Evolutionary conservation across 2,888 invertebrate species (phyloP), one percentile per base, ranked within the genome.

Genomic region (Amphipoea lucens): DNA sequence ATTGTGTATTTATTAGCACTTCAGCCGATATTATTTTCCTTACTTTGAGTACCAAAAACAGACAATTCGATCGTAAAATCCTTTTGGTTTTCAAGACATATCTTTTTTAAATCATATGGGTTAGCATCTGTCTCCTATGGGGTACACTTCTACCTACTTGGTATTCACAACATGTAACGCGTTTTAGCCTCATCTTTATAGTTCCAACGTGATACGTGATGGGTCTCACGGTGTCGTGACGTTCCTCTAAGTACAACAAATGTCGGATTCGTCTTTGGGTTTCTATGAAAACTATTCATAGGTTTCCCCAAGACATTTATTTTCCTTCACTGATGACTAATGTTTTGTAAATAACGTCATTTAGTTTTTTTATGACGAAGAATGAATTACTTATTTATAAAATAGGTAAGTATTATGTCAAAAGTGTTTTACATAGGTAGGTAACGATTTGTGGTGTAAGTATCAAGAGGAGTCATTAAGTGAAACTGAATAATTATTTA

Each of bases 151-250:
- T 48, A n/a, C 6, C 11, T 76, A 69, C 60, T 87, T 84, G 23
- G 65, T 76, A 85, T 85, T 85, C 87, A 73, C 68, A 60, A 23
- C 65, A 69, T 23, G 85, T 81, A 66, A 57, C 12, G 68, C 65
- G 84, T 72, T 76, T 84, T 79, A 87, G 76, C 62, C 57, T 74
- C 85, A 77, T 87, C 85, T 87, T 87, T 87, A 87, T 85, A 76
- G 85, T 79, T 75, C 45, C 80, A 84, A 87, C 85, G 87, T 85
- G 87, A 79, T 79, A 85, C 85, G 87, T 85, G 85, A 79, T 84
- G 65, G 79, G 68, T 85, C 80, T 84, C 71, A 76, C 71, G 54
- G 36, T 63, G 57, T 63, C 67, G 62, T 79, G 79, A 76, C 76
- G 54, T 83, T 60, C 48, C 45, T 60, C 36, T 62, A 29, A 29